phyloP scores from a whole-genome alignment of 1,140 invertebrate genomes.

The Drosophila ogumai region DNA sequence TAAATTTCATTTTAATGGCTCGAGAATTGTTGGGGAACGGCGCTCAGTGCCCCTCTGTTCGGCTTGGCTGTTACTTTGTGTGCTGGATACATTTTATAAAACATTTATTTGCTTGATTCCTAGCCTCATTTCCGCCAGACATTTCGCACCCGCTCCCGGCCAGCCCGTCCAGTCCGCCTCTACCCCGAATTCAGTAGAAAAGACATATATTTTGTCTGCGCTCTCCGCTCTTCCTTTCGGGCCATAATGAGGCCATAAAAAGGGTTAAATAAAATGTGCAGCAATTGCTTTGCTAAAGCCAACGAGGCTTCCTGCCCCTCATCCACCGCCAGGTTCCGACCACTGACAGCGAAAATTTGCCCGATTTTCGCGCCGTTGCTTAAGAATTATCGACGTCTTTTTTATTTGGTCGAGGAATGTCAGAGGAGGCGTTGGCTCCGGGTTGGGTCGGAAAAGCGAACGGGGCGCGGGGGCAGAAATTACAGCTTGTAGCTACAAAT shows the following conservation, averaged over 20 bases:
- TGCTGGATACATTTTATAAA: conserved; percentile 81
- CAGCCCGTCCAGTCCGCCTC: not conserved
- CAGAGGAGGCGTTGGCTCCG: conserved; percentile 50
- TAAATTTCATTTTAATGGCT: conserved; percentile 81
- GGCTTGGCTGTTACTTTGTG: conserved; percentile 40
- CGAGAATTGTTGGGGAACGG: conserved; percentile 49
- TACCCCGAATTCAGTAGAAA: conserved; percentile 34
- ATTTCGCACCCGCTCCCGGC: conserved; percentile 49
- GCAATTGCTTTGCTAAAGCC: conserved; percentile 73
- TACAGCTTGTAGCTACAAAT: conserved; percentile 84
- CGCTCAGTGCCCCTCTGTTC: conserved; percentile 16
- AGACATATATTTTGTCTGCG: conserved; percentile 69
- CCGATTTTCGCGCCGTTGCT: conserved; percentile 78
- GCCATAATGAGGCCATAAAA: conserved; percentile 82
- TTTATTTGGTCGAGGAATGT: conserved; percentile 44
- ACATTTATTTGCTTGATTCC: conserved; percentile 83
- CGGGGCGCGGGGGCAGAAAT: conserved; percentile 53
- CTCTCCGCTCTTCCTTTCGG: conserved; percentile 15
- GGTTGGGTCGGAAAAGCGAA: conserved; percentile 1
- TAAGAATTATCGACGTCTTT: conserved; percentile 81
- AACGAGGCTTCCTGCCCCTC: conserved; percentile 22
- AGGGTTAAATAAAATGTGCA: conserved; percentile 83
- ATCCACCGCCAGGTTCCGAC: conserved; percentile 19
- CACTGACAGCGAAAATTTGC: conserved; percentile 77
- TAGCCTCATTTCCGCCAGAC: conserved; percentile 79